phyloP scores from a whole-genome alignment of 2,113 vertebrate species.

The Willisornis vidua region DNA sequence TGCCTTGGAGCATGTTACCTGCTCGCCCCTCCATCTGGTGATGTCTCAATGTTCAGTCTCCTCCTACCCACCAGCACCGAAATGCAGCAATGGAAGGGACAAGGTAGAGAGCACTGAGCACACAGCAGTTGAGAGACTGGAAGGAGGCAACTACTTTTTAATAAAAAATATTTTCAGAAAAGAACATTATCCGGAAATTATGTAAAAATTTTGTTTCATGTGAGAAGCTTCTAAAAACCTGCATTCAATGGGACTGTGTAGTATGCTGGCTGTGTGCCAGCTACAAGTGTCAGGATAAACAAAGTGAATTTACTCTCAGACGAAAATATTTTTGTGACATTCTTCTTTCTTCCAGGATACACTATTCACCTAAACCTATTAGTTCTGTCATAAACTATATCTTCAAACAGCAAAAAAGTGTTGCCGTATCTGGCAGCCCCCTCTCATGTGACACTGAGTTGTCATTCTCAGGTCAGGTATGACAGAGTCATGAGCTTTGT shows the following conservation, averaged over 20 bases:
- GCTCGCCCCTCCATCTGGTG: not conserved
- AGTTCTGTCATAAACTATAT: not conserved
- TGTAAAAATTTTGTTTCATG: not conserved
- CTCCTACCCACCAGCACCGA: not conserved
- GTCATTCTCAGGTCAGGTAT: not conserved
- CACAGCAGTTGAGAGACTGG: not conserved
- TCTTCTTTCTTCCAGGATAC: not conserved
- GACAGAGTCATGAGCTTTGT: not conserved
- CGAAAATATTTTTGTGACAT: not conserved
- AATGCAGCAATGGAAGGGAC: not conserved
- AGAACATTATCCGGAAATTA: not conserved
- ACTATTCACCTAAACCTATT: not conserved
- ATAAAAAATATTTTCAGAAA: not conserved
- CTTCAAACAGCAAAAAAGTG: not conserved
- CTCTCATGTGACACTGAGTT: not conserved
- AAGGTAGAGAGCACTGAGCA: not conserved
- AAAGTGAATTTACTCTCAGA: not conserved
- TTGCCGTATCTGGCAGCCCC: not conserved
- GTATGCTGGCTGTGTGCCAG: not conserved
- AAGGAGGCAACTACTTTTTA: not conserved
- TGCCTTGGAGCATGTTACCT: rapidly evolving
- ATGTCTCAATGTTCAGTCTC: not conserved
- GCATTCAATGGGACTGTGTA: not conserved
- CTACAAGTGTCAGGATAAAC: not conserved
- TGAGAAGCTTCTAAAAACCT: not conserved